phyloP scores from a whole-genome alignment of 2,797 vertebrate species.

The Lophius americanus region DNA sequence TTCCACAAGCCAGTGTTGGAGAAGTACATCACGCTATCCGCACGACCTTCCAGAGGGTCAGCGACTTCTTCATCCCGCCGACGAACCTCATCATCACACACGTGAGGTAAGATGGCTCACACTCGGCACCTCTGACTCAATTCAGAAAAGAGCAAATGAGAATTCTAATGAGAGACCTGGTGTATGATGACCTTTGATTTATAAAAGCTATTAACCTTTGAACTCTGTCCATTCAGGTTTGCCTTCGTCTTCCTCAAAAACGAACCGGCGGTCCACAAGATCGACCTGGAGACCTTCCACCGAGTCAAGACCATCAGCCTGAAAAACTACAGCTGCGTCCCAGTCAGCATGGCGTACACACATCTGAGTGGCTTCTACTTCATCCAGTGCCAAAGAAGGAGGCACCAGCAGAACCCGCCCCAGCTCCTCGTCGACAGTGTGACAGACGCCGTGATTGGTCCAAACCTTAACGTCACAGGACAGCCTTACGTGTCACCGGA shows the following conservation, averaged over 20 bases:
- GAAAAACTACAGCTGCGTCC: slow-evolving; percentile 84
- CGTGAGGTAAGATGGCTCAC: slow-evolving; percentile 84
- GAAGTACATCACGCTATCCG: slow-evolving; percentile 86
- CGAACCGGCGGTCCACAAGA: slow-evolving; percentile 87
- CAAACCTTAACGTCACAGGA: slow-evolving; percentile 82
- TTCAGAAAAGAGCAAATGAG: slow-evolving; percentile 64
- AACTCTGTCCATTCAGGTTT: slow-evolving; percentile 83
- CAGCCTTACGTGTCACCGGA: slow-evolving; percentile 87
- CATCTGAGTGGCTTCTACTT: slow-evolving; percentile 94
- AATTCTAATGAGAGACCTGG: slow-evolving; percentile 67
- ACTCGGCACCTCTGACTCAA: slow-evolving; percentile 23
- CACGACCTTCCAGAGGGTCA: slow-evolving; percentile 88
- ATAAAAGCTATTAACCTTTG: slow-evolving; percentile 75
- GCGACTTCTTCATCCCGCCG: slow-evolving; percentile 93
- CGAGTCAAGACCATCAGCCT: slow-evolving; percentile 90
- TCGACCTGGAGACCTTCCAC: slow-evolving; percentile 93
- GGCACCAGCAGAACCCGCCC: slow-evolving; percentile 10
- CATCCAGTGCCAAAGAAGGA: slow-evolving; percentile 83
- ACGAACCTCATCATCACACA: slow-evolving; percentile 99
- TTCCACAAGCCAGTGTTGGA: slow-evolving; percentile 89
- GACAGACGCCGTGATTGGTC: slow-evolving; percentile 87
- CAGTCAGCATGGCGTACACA: slow-evolving; percentile 90
- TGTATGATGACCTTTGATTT: slow-evolving; percentile 55
- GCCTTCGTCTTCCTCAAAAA: slow-evolving; percentile 93
- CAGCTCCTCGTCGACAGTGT: slow-evolving; percentile 93